These are phyloP conservation scores for Neoseiulus cucumeris DNA, from an alignment of 1,140 invertebrate species.

Conservation along the genomic window DNA sequence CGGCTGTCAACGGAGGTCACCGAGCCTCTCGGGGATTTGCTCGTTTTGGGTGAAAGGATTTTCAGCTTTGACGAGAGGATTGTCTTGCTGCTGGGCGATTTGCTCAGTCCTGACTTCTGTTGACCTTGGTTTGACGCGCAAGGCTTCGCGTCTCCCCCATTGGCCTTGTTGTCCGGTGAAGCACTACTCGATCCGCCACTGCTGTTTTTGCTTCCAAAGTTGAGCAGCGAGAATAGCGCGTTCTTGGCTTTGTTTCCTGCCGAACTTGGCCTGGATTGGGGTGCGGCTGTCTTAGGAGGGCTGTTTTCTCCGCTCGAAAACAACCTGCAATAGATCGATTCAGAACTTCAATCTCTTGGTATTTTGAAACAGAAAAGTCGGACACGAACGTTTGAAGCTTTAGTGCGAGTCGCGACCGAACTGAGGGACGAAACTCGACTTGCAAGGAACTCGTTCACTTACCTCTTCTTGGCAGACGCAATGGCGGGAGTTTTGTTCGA, in stretches of 20 bases:
- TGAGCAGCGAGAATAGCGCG: slow-evolving; percentile 7
- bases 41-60: slow-evolving; percentile 5
- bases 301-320: slow-evolving; percentile 11
- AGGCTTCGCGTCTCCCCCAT: not conserved
- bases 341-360: too few species aligned
- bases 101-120: not conserved
- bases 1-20: not conserved
- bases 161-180: not conserved
- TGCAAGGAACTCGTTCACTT: too few species aligned
- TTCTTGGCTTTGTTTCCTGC: not conserved
- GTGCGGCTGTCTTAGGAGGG: slow-evolving; percentile 3
- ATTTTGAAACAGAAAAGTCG: too few species aligned
- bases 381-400: too few species aligned
- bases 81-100: not conserved
- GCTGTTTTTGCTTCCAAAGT: not conserved
- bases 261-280: slow-evolving; percentile 4
- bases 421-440: too few species aligned
- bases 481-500: not conserved
- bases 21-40: not conserved
- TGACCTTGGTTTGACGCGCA: not conserved
- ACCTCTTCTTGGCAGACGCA: slow-evolving; percentile 10
- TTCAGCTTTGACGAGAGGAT: not conserved
- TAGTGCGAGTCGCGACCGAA: too few species aligned
- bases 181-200: not conserved
- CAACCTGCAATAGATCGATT: not conserved